Percentiles rank a stretch among this genome's conserved stretches.
These are phyloP conservation scores for Spilosoma lubricipeda DNA, from an alignment of 2,888 invertebrate genomes.

Conservation along the genomic window DNA sequence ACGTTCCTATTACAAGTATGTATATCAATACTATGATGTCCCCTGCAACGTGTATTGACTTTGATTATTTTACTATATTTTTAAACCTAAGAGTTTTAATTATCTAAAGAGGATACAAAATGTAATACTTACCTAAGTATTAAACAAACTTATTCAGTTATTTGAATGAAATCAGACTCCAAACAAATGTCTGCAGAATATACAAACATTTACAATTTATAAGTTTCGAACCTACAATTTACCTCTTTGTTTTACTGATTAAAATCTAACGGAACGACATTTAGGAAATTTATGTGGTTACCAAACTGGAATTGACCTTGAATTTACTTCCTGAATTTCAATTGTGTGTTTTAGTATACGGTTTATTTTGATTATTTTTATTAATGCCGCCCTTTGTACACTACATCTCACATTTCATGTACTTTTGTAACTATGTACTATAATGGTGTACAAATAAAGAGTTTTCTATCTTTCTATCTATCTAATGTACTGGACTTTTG, in stretches of 20 bases:
- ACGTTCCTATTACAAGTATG: neutral
- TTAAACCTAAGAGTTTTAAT: neutral
- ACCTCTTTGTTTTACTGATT: slow-evolving; percentile 4
- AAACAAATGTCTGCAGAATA: neutral
- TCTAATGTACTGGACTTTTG: too few relatives aligned
- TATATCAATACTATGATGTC: neutral
- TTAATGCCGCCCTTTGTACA: too few relatives aligned
- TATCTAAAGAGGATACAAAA: neutral
- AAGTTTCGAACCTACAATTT: neutral
- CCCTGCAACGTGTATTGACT: neutral
- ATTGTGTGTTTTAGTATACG: neutral
- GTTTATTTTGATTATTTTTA: neutral
- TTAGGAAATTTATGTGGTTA: neutral
- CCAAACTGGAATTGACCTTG: neutral
- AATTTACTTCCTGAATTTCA: neutral
- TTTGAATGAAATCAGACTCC: neutral
- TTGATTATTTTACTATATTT: neutral
- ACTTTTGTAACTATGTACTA: too few relatives aligned
- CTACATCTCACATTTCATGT: too few relatives aligned
- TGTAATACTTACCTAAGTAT: neutral
- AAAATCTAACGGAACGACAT: neutral
- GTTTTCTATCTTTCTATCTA: too few relatives aligned
- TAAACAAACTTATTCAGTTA: neutral
- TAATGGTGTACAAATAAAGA: too few relatives aligned
- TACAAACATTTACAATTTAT: neutral